These are phyloP conservation scores for Scrobipalpa costella DNA, from an alignment of 2,888 invertebrate genomes.

Conservation along the genomic window DNA sequence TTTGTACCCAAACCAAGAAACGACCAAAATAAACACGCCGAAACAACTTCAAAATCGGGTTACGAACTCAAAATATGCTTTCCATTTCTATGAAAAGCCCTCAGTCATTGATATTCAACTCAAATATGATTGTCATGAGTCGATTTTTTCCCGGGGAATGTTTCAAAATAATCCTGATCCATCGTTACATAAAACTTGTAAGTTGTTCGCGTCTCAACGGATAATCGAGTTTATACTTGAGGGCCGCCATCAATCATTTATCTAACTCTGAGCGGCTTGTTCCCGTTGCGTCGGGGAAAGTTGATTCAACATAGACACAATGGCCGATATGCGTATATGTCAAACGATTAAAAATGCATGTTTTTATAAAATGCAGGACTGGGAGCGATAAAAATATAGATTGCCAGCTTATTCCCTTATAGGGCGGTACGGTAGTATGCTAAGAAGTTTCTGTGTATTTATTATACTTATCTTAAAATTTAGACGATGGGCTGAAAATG, in stretches of 20 bases:
- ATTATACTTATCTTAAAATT: too few relatives aligned
- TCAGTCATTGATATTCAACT: conserved; percentile 68
- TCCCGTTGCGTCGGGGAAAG: neutral
- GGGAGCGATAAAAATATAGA: too few relatives aligned
- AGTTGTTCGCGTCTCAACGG: conserved; percentile 80
- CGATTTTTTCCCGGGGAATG: conserved; percentile 70
- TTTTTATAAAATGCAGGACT: too few relatives aligned
- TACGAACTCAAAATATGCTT: conserved; percentile 16
- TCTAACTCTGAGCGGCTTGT: conserved; percentile 50
- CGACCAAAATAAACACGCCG: neutral
- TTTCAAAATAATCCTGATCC: conserved; percentile 78
- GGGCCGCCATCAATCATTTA: conserved; percentile 80
- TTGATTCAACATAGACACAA: too few relatives aligned
- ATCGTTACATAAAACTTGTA: conserved; percentile 81
- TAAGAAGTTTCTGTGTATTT: too few relatives aligned
- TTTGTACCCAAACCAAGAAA: too few relatives aligned
- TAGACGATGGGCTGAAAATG: too few relatives aligned
- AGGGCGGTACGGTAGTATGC: too few relatives aligned
- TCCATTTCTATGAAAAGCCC: conserved; percentile 33
- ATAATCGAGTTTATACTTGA: conserved; percentile 82
- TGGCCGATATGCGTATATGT: too few relatives aligned
- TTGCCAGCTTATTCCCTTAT: too few relatives aligned
- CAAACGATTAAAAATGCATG: too few relatives aligned
- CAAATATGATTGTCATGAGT: conserved; percentile 78
- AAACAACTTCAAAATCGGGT: conserved; percentile 14